phyloP scores from a whole-genome alignment of 2,113 vertebrate genomes.

The Melanocharis versteri region DNA sequence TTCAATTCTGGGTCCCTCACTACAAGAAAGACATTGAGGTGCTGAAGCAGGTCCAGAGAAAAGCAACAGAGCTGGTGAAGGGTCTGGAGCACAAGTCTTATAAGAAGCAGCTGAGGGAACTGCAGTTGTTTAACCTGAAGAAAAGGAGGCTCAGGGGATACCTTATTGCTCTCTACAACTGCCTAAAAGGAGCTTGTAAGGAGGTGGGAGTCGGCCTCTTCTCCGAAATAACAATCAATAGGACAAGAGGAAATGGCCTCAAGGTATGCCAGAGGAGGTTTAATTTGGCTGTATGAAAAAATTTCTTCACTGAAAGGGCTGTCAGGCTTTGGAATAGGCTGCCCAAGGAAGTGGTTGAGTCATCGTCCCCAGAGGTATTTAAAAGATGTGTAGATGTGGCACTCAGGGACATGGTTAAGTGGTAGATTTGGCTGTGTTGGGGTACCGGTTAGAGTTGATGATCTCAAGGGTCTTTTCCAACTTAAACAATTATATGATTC shows the following conservation, averaged over 20 bases:
- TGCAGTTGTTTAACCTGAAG: not conserved
- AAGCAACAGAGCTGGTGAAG: not conserved
- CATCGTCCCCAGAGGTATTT: fast-evolving
- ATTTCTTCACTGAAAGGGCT: not conserved
- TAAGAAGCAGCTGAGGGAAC: not conserved
- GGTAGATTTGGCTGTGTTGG: not conserved
- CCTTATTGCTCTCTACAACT: not conserved
- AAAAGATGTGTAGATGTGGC: not conserved
- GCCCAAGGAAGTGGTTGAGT: not conserved
- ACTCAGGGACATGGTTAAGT: not conserved
- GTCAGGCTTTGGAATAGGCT: not conserved
- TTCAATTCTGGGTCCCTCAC: not conserved
- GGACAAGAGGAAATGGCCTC: not conserved
- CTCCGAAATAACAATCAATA: not conserved
- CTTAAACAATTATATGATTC: not conserved
- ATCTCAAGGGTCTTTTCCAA: not conserved
- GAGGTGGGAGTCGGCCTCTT: not conserved
- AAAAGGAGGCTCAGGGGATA: not conserved
- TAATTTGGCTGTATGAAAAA: not conserved
- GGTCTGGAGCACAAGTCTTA: not conserved
- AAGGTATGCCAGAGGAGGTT: not conserved
- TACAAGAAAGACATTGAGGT: not conserved
- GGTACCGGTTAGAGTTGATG: fast-evolving
- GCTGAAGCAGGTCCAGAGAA: not conserved
- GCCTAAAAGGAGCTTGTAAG: not conserved